phyloP scores from a whole-genome alignment of 2,113 vertebrate species.

The Notothenia coriiceps region DNA sequence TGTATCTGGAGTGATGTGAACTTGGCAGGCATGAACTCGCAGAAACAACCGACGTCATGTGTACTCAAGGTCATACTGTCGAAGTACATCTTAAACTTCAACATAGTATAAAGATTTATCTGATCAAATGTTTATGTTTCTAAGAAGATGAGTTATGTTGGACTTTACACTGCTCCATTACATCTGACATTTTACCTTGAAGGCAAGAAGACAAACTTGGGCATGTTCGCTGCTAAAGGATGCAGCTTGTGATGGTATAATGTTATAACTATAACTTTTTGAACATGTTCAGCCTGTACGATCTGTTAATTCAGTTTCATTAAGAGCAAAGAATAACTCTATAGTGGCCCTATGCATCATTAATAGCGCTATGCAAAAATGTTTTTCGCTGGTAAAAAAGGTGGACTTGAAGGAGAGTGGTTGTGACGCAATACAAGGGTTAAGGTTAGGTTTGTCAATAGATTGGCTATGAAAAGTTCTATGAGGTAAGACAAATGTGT shows the following conservation, averaged over 20 bases:
- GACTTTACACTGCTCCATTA: background rate
- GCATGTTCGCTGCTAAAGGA: conserved; percentile 3
- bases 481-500: too few species aligned
- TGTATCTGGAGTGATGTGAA: background rate
- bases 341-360: background rate
- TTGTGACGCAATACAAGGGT: background rate
- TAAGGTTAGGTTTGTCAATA: background rate
- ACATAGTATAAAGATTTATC: background rate
- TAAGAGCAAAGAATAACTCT: conserved; percentile 5
- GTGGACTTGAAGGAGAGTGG: background rate
- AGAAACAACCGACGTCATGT: conserved; percentile 9
- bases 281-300: conserved; percentile 9
- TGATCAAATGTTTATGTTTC: background rate
- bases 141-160: conserved; percentile 12
- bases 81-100: background rate
- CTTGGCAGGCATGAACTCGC: conserved; percentile 25
- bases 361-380: background rate
- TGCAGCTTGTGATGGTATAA: background rate
- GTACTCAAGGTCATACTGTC: background rate
- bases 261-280: conserved; percentile 9
- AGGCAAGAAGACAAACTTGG: conserved; percentile 1
- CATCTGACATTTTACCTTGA: conserved; percentile 4
- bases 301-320: background rate
- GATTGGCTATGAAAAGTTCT: background rate
- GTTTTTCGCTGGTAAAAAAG: background rate